A percentile compares a stretch with the other conserved stretches of the same genome.
Evolutionary conservation across 2,113 vertebrate species (phyloP).

Genomic region (Abramis brama): DNA sequence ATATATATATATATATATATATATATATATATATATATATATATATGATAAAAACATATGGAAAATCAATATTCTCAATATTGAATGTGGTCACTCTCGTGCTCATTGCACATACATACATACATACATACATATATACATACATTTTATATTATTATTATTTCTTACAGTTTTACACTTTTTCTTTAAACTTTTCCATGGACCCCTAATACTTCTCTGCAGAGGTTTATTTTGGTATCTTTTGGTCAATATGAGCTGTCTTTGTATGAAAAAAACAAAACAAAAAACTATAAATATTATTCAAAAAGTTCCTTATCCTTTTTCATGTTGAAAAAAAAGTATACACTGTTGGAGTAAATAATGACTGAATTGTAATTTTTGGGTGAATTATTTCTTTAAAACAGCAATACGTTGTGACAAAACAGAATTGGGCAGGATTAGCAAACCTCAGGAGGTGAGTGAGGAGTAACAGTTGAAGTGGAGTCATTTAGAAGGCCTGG

Average conservation of each 20-base stretch:
- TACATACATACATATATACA: rapidly evolving
- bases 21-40: too few relatives aligned
- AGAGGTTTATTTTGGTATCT: too few relatives aligned
- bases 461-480: conserved; percentile 17
- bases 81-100: too few relatives aligned
- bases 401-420: background rate
- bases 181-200: too few relatives aligned
- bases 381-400: background rate
- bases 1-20: too few relatives aligned
- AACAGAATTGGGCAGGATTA: background rate
- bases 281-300: background rate
- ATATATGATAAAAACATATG: too few relatives aligned
- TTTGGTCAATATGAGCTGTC: background rate
- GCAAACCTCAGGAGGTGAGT: background rate
- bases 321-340: background rate
- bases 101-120: too few relatives aligned
- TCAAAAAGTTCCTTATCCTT: background rate
- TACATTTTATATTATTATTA: too few relatives aligned
- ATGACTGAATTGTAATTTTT: background rate
- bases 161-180: too few relatives aligned
- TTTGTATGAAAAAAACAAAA: background rate
- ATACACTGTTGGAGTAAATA: background rate
- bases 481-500: conserved; percentile 6
- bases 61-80: too few relatives aligned
- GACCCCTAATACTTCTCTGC: too few relatives aligned